Evolutionary conservation across 2,797 vertebrate species (phyloP).

Genomic region (Anolis apletophallus): DNA sequence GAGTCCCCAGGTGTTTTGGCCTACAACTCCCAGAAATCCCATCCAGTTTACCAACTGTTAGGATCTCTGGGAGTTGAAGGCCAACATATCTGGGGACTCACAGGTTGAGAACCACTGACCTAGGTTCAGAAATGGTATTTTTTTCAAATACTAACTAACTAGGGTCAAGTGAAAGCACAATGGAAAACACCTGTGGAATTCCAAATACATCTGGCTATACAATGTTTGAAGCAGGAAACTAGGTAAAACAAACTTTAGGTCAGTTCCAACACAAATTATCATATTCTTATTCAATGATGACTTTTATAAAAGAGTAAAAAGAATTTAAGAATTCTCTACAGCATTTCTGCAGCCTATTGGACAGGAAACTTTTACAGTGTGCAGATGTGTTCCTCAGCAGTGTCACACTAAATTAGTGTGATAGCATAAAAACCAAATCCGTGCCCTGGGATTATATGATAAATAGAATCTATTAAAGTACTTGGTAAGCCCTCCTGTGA

Average conservation of each 20-base stretch:
- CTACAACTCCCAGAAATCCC: too few relatives aligned
- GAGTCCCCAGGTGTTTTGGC: too few relatives aligned
- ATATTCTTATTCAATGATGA: background rate
- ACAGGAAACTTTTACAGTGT: conserved; percentile 22
- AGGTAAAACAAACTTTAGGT: background rate
- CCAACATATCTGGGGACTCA: too few relatives aligned
- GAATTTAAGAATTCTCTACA: conserved; percentile 37
- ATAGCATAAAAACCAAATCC: conserved; percentile 69
- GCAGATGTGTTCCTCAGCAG: conserved; percentile 11
- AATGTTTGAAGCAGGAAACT: background rate
- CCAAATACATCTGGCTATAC: background rate
- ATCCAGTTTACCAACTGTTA: too few relatives aligned
- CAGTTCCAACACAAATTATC: background rate
- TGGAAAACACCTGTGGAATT: background rate
- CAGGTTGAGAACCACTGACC: too few relatives aligned
- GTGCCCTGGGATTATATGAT: conserved; percentile 71
- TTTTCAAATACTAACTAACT: background rate
- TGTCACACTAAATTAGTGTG: conserved; percentile 63
- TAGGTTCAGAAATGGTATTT: background rate
- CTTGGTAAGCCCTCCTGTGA: conserved; percentile 75
- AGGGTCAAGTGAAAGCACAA: too few relatives aligned
- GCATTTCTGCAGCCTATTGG: conserved; percentile 29
- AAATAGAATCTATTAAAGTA: conserved; percentile 78
- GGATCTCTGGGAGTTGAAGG: too few relatives aligned
- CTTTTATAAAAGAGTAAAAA: conserved; percentile 16